Conservation (phyloP, 2,113 vertebrate genomes). For the Solenodon paradoxus region DNA sequence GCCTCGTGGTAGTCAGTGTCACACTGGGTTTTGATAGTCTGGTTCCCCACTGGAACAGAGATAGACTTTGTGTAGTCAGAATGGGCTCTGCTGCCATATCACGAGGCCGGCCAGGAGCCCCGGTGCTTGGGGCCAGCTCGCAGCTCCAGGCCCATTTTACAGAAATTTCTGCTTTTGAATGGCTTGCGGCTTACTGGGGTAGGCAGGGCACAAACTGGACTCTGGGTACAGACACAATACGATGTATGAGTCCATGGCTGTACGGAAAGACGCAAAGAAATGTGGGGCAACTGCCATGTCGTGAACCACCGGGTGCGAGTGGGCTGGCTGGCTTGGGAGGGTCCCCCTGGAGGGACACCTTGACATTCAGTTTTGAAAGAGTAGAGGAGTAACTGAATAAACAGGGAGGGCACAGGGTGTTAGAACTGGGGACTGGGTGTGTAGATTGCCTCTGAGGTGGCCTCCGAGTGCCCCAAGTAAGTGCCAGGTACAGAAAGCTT, state of each 20-base stretch:
- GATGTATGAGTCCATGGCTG: neutral
- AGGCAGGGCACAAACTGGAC: neutral
- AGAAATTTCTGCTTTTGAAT: neutral
- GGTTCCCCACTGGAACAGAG: neutral
- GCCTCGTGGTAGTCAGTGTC: neutral
- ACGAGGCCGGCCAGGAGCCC: neutral
- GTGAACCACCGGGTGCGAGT: neutral
- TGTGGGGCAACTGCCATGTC: neutral
- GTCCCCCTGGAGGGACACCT: neutral
- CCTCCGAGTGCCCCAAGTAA: neutral
- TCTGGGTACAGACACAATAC: neutral
- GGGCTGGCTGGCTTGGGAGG: neutral
- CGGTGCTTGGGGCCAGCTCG: neutral
- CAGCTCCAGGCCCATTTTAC: neutral
- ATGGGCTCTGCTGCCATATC: neutral
- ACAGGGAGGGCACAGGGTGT: neutral
- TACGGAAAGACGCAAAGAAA: neutral
- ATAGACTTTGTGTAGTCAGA: neutral
- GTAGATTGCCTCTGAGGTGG: neutral
- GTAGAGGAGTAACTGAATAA: constrained; percentile 9
- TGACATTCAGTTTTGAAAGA: constrained; percentile 4
- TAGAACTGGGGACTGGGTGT: neutral
- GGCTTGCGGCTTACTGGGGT: neutral
- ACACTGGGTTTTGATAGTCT: neutral
- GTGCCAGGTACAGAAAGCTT: neutral